A percentile compares a stretch with the other conserved stretches of the same genome.
Evolutionary conservation across 1,140 invertebrate species (phyloP).

Genomic region (Hypothenemus hampei): DNA sequence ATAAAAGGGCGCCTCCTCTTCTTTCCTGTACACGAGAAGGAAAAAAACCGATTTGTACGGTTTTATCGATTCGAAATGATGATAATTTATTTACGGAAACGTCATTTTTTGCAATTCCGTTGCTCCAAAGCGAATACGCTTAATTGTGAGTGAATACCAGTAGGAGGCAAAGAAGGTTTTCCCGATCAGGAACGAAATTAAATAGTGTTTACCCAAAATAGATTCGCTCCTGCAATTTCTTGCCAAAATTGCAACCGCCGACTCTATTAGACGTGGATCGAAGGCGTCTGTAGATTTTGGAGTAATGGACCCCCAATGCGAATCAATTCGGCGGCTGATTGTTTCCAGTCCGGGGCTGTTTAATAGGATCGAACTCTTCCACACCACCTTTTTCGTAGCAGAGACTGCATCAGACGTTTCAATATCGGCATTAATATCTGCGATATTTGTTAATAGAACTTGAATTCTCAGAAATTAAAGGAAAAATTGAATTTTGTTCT

Average conservation of each 20-base stretch:
- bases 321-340: slow-evolving; percentile 45
- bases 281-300: slow-evolving; percentile 34
- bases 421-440: too few species aligned
- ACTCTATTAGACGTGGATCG: slow-evolving; percentile 36
- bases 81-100: background rate
- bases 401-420: slow-evolving; percentile 40
- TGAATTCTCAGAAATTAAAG: slow-evolving; percentile 2
- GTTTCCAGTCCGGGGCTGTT: slow-evolving; percentile 42
- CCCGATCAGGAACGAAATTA: slow-evolving; percentile 27
- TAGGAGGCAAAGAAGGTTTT: slow-evolving; percentile 16
- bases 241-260: slow-evolving; percentile 32
- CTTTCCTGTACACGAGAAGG: background rate
- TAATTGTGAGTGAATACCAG: background rate
- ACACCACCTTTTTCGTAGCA: slow-evolving; percentile 22
- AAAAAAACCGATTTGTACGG: background rate
- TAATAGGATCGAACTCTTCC: slow-evolving; percentile 42
- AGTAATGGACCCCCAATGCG: slow-evolving; percentile 46
- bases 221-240: slow-evolving; percentile 34
- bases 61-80: background rate
- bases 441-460: too few species aligned
- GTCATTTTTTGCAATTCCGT: too few species aligned
- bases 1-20: background rate
- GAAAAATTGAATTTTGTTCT: too few species aligned
- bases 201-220: slow-evolving; percentile 36
- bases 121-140: background rate